Evolutionary conservation across 2,888 invertebrate species (phyloP), one percentile per base, ranked within the genome.

Genomic region (Neocrepidodera transversa): DNA sequence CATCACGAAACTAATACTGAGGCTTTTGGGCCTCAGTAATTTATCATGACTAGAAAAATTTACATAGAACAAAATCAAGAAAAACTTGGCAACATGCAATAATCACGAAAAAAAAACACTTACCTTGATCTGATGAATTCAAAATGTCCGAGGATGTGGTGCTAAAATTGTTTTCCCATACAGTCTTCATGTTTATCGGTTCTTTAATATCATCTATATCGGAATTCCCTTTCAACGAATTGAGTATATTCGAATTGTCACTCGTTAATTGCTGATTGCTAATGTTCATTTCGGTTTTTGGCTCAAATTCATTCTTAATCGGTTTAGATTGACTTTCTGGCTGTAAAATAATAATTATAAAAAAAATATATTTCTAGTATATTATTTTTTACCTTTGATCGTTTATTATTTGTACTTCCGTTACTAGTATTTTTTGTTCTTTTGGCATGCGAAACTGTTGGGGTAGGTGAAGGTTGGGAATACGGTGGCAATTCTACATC

Each of bases 401-500:
- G 65, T 68, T 74, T 74, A 5, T 62, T 30, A 61, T 68, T 69
- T 43, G 65, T 62, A 56, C 60, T 62, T 10, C 57, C 50, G 32
- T 62, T 61, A 38, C 54, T 58, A 6, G 57, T 51, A 26, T 60
- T 65, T 60, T 74, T 74, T 17, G 67, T 68, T 58, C 71, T 74
- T 30, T 62, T 45, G 14, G 48, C 65, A 23, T 64, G 58, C 23
- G 63, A 7, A 63, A 32, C 11, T 11, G 20, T 20, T 53, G 59
- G 56, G 7, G 42, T 17, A 11, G 52, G 32, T 17, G 61, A 20
- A 16, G 58, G 60, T 32, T 48, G 62, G 26, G 63, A 47, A 51
- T 61, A 57, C 20, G 62, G 54, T 20, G 73, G 70, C 52, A 73
- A 53, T 47, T 73, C 69, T 20, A 72, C 68, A 35, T 77, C 75